Base-by-base conservation (phyloP, 2,888 invertebrate genomes). In the Apantesis nais region DNA sequence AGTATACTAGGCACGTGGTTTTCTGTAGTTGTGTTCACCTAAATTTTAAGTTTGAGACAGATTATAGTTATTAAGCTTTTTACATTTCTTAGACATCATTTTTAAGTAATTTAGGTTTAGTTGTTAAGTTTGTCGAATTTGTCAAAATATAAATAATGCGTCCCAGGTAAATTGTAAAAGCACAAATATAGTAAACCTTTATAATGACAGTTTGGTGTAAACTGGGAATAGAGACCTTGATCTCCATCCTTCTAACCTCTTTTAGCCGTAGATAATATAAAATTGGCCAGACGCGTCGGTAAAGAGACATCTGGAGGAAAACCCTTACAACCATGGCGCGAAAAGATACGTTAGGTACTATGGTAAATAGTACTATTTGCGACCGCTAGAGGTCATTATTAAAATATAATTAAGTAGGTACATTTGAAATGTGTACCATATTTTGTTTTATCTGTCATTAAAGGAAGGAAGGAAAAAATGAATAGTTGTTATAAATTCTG, bases 261-360 rank as follows among this genome's bases (percentile, higher is more conserved):
- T 55, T 4, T 31, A 44, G 2, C 0, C 9, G 4, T 31, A 31
- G 16, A 34, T 22, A 25, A 9, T 19, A 63, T 29, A 29, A 22
- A 61, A 62, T 52, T 37, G n/a, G 39, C 39, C 25, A 4, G 37
- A 19, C 55, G 22, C 41, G 11, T 58, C 44, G 25, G 34, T 60
- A 11, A 39, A 82, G 79, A 72, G 86, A 78, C 86, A 85, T 85
- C 86, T 86, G 77, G 74, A 66, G 79, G 74, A 79, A 80, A 76
- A 73, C 68, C 55, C 48, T 67, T 66, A 78, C 70, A 83, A 80
- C 80, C 52, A 67, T 60, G 63, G 19, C 48, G 65, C 62, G 63
- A 70, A 65, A 70, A 71, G 65, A 72, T 74, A 73, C 60, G 68
- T 61, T 74, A 41, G 66, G 41, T 61, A 62, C 71, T 63, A 61